Conservation (phyloP, 2,113 vertebrate species). For the Ctenodactylus gundi region DNA sequence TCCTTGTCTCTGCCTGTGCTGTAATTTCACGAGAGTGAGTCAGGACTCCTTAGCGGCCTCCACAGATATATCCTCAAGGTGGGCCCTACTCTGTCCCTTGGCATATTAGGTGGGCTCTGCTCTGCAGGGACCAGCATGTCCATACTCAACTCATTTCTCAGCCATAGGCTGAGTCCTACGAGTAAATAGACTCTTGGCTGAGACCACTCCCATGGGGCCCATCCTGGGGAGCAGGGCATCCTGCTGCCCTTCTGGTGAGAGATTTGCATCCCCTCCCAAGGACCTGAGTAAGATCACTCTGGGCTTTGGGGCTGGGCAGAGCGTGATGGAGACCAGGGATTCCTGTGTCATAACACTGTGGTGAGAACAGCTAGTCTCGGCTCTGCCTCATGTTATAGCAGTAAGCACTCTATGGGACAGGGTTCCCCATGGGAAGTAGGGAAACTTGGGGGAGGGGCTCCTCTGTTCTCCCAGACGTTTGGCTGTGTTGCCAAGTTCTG, state of each 20-base stretch:
- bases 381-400: rapidly evolving
- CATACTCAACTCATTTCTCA: too few relatives aligned
- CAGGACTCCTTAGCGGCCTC: neutral
- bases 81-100: neutral
- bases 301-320: neutral
- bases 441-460: too few relatives aligned
- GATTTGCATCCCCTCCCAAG: neutral
- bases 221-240: neutral
- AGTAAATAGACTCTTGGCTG: neutral
- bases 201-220: neutral
- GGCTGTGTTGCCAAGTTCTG: rapidly evolving
- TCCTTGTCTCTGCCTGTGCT: neutral
- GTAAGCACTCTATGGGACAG: neutral
- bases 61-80: rapidly evolving
- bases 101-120: neutral
- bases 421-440: rapidly evolving
- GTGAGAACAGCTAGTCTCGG: rapidly evolving
- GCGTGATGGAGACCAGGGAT: rapidly evolving
- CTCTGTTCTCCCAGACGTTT: neutral
- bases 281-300: neutral
- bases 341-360: rapidly evolving
- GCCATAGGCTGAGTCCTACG: neutral
- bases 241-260: rapidly evolving
- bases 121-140: rapidly evolving
- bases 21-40: neutral